Evolutionary conservation across 2,888 invertebrate genomes (phyloP).

Genomic region (Heliconius hortense): DNA sequence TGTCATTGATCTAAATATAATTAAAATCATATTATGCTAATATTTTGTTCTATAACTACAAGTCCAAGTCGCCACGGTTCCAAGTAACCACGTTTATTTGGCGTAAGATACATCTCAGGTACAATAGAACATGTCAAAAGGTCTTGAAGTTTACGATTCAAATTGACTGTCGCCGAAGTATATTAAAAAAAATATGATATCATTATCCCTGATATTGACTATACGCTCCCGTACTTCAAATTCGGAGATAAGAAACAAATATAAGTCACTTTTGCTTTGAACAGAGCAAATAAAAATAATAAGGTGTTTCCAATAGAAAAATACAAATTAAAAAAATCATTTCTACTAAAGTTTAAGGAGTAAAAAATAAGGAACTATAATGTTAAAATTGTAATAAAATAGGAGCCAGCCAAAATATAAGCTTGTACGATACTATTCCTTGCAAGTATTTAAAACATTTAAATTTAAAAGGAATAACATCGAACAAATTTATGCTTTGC

Average conservation of each 20-base stretch:
- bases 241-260: not conserved
- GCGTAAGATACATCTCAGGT: slow-evolving; percentile 66
- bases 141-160: slow-evolving; percentile 15
- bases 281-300: slow-evolving; percentile 3
- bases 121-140: slow-evolving; percentile 69
- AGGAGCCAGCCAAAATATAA: not conserved
- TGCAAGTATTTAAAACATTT: not conserved
- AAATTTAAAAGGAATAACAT: not conserved
- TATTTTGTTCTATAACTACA: slow-evolving; percentile 27
- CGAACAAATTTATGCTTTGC: not conserved
- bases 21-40: slow-evolving; percentile 31
- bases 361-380: not conserved
- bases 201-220: not conserved
- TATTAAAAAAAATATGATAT: slow-evolving; percentile 3
- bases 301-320: not conserved
- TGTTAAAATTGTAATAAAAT: slow-evolving; percentile 1
- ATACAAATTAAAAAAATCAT: not conserved
- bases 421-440: not conserved
- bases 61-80: slow-evolving; percentile 61
- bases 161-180: not conserved
- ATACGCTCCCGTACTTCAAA: not conserved
- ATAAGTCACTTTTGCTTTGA: not conserved
- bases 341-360: not conserved
- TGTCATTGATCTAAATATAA: slow-evolving; percentile 65
- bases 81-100: slow-evolving; percentile 60